Percentiles rank a stretch among this genome's conserved stretches.
Conservation (phyloP, 2,888 invertebrate genomes). For the Mechanitis mazaeus region DNA sequence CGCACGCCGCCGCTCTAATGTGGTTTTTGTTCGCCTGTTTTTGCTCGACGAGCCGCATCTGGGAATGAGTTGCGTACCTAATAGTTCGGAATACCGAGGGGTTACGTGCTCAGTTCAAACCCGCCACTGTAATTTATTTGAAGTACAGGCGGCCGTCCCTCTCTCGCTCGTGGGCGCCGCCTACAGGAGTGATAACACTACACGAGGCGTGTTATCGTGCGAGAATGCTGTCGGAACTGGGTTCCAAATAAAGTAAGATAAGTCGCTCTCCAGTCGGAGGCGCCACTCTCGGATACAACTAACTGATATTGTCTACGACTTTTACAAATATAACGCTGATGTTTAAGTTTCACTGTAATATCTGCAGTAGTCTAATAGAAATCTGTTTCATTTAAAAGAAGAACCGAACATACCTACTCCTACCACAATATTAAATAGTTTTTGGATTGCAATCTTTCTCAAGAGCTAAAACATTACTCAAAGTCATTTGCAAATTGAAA, state of each 20-base stretch:
- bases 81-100: constrained; percentile 33
- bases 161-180: constrained; percentile 16
- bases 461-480: no score
- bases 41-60: constrained; percentile 29
- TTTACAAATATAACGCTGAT: not conserved
- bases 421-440: no score
- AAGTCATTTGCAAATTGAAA: constrained; percentile 1
- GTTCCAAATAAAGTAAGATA: constrained; percentile 40
- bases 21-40: constrained; percentile 32
- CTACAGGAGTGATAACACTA: constrained; percentile 20
- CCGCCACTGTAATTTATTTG: constrained; percentile 29
- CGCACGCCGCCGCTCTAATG: constrained; percentile 33
- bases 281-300: not conserved
- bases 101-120: constrained; percentile 29
- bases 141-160: constrained; percentile 24
- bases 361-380: no score
- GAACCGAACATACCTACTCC: no score
- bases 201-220: constrained; percentile 33
- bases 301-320: constrained; percentile 2
- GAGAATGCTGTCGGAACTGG: constrained; percentile 37
- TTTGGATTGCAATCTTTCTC: no score
- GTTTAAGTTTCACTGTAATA: not conserved
- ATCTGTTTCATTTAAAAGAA: no score
- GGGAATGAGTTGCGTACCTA: constrained; percentile 34
- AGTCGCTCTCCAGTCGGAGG: constrained; percentile 29